A percentile compares a stretch with the other conserved stretches of the same genome.
Conservation (phyloP, 37 sponge, comb jelly and placozoan genomes). For the Haliclona indistincta region DNA sequence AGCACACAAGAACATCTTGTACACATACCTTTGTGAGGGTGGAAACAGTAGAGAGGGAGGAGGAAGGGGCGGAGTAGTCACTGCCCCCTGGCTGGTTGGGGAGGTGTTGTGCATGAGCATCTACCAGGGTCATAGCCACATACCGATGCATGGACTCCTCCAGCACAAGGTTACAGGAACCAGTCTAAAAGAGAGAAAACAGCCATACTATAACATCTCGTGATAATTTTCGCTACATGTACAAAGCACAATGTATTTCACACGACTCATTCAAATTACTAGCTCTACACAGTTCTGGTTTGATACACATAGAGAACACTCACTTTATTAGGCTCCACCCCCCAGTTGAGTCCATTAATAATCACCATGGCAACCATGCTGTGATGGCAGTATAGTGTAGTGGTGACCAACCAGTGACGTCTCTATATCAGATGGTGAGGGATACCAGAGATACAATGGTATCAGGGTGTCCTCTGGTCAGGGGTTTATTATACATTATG, state of each 20-base stretch:
- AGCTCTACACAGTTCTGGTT: too few species aligned
- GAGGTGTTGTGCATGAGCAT: slow-evolving; percentile 75
- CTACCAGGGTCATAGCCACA: slow-evolving; percentile 72
- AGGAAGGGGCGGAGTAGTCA: slow-evolving; percentile 28
- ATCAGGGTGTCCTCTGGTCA: neutral
- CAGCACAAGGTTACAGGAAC: slow-evolving; percentile 53
- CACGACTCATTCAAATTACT: too few species aligned
- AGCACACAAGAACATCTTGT: too few species aligned
- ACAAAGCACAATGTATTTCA: too few species aligned
- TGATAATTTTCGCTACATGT: too few species aligned
- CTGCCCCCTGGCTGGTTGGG: slow-evolving; percentile 83
- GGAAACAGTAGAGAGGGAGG: slow-evolving; percentile 9
- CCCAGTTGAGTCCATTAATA: slow-evolving; percentile 78
- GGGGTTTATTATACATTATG: neutral
- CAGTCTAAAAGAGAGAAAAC: slow-evolving; percentile 25
- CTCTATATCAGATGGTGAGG: slow-evolving; percentile 44
- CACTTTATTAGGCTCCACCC: slow-evolving; percentile 35
- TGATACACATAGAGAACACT: too few species aligned
- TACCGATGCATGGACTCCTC: slow-evolving; percentile 61
- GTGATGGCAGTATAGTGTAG: slow-evolving; percentile 44
- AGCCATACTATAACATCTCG: neutral
- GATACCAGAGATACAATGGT: slow-evolving; percentile 76
- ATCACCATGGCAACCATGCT: slow-evolving; percentile 62
- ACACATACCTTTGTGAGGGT: too few species aligned
- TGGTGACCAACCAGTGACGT: slow-evolving; percentile 56